Evolutionary conservation across 2,888 invertebrate species (phyloP).

Genomic region (Galeruca laticollis): DNA sequence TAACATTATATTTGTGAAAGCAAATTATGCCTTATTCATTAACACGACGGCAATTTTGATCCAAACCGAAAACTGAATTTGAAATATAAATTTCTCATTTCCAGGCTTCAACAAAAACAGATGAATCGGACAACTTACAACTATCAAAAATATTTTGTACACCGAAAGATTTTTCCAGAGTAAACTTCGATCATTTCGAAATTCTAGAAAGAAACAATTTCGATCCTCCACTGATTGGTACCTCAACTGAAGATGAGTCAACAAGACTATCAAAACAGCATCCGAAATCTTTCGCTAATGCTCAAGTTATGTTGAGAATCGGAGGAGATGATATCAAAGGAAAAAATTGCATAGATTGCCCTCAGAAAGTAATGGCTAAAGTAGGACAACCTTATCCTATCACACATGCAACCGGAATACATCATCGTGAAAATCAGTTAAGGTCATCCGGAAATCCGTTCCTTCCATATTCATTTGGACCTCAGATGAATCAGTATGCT

Average conservation of each 20-base stretch:
- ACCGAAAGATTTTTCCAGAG: slow-evolving; percentile 53
- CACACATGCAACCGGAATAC: neutral
- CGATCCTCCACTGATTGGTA: slow-evolving; percentile 23
- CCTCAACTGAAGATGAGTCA: slow-evolving; percentile 9
- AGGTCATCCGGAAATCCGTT: slow-evolving; percentile 3
- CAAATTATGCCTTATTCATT: no score
- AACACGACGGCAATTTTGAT: no score
- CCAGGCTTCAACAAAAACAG: slow-evolving; percentile 34
- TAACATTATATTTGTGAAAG: no score
- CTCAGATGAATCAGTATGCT: neutral
- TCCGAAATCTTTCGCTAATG: slow-evolving; percentile 53
- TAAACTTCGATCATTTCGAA: slow-evolving; percentile 58
- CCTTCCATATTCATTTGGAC: slow-evolving; percentile 4
- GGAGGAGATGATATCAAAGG: slow-evolving; percentile 51
- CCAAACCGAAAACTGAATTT: no score
- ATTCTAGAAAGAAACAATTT: slow-evolving; percentile 57
- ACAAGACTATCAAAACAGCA: slow-evolving; percentile 27
- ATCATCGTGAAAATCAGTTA: neutral
- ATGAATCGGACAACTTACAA: slow-evolving; percentile 41
- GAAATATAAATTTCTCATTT: slow-evolving; percentile 3
- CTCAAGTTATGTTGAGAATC: slow-evolving; percentile 56
- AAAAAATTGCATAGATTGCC: slow-evolving; percentile 32
- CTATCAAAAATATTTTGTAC: slow-evolving; percentile 55
- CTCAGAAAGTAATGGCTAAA: slow-evolving; percentile 10
- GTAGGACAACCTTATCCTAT: slow-evolving; percentile 5